Percentiles rank a stretch among this genome's conserved stretches.
These are phyloP conservation scores for Coecobrya sp. DNA, from an alignment of 2,888 invertebrate species.

Conservation along the genomic window DNA sequence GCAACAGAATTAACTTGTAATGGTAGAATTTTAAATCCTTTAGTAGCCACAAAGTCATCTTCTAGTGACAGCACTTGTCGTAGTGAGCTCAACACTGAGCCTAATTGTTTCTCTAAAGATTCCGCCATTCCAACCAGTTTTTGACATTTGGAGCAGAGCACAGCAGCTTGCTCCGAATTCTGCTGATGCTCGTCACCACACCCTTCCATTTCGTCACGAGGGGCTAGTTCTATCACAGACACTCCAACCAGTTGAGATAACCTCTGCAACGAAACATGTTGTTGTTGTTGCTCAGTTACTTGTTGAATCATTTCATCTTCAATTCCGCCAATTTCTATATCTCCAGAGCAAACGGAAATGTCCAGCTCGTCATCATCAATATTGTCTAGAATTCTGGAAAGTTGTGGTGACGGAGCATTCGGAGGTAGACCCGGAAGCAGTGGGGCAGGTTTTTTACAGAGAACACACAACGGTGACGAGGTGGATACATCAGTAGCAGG, in stretches of 20 bases:
- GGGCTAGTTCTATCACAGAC: not conserved
- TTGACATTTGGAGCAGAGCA: conserved; percentile 82
- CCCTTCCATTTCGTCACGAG: not conserved
- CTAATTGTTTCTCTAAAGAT: conserved; percentile 83
- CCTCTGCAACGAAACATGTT: conserved; percentile 62
- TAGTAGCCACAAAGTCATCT: not conserved
- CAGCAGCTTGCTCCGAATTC: conserved; percentile 32
- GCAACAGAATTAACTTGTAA: not conserved
- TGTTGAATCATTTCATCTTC: conserved; percentile 85
- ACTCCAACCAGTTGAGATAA: conserved; percentile 78
- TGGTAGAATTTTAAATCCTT: not conserved
- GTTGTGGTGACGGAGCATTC: conserved; percentile 75
- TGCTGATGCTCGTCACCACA: not conserved
- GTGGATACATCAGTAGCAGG: not conserved
- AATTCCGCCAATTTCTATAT: conserved; percentile 86
- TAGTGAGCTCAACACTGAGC: conserved; percentile 60
- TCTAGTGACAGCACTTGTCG: conserved; percentile 44
- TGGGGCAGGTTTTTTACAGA: conserved; percentile 77
- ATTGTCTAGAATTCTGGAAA: conserved; percentile 83
- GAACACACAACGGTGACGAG: conserved; percentile 56
- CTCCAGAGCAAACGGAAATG: conserved; percentile 85
- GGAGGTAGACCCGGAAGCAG: conserved; percentile 58
- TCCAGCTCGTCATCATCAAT: conserved; percentile 85
- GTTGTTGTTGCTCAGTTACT: conserved; percentile 51
- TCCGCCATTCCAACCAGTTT: conserved; percentile 82